Conservation (phyloP, 2,113 vertebrate species). For the Sapayoa aenigma region DNA sequence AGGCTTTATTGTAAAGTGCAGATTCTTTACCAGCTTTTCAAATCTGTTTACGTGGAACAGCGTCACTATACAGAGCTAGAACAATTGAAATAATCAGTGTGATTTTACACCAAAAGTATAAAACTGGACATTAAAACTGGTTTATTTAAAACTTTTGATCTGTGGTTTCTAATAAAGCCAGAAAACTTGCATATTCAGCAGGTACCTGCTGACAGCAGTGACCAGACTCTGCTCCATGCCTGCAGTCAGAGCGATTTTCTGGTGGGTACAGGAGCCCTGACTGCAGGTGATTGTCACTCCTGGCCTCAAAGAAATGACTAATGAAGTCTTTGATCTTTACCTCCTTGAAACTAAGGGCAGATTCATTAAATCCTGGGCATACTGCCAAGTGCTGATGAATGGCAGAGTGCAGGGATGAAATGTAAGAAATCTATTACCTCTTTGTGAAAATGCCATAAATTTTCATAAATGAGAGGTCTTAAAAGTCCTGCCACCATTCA, state of each 20-base stretch:
- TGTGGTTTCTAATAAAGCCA: neutral
- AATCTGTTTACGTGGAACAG: neutral
- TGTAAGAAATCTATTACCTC: neutral
- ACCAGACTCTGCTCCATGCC: neutral
- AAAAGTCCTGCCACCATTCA: neutral
- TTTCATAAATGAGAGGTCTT: neutral
- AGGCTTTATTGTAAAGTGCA: neutral
- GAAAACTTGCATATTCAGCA: neutral
- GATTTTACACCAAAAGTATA: neutral
- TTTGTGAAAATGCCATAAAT: neutral
- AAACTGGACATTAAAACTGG: neutral
- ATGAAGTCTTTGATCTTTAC: constrained; percentile 37
- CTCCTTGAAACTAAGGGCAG: neutral
- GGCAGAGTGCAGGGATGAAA: neutral
- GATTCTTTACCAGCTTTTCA: neutral
- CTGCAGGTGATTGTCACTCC: neutral
- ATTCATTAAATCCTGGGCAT: neutral
- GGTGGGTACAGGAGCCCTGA: neutral
- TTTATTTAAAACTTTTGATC: neutral
- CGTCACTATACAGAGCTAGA: neutral
- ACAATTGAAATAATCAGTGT: neutral
- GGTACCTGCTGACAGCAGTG: neutral
- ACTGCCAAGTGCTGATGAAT: constrained; percentile 1
- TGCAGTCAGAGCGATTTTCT: neutral
- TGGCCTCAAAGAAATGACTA: constrained; percentile 3